phyloP scores from a whole-genome alignment of 2,888 invertebrate species.

The Nebria brevicollis region DNA sequence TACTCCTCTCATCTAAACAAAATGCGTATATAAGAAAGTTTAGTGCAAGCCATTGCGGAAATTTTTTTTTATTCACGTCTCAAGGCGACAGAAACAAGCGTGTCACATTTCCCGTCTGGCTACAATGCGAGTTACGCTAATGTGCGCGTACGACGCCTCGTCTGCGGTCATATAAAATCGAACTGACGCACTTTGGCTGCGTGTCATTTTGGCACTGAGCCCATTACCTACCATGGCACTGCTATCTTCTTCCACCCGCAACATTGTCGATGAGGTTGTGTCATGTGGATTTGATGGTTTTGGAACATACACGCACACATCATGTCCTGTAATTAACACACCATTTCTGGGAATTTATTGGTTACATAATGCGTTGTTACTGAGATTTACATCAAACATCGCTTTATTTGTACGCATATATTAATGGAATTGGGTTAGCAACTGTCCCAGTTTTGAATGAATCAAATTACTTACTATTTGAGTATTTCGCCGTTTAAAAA shows the following conservation, averaged over 20 bases:
- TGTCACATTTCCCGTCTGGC: neutral
- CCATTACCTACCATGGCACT: neutral
- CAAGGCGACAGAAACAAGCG: neutral
- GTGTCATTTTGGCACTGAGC: constrained; percentile 9
- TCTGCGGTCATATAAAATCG: constrained; percentile 14
- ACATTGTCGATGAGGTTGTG: constrained; percentile 1
- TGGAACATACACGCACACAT: neutral
- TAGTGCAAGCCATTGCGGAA: too few species aligned
- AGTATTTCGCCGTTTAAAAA: neutral
- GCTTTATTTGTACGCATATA: too few species aligned
- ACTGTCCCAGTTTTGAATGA: neutral
- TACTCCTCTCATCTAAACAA: too few species aligned
- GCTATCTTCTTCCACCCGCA: neutral
- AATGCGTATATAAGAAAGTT: too few species aligned
- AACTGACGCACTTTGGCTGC: constrained; percentile 15
- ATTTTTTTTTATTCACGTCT: constrained; percentile 9
- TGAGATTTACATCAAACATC: too few species aligned
- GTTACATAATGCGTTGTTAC: neutral
- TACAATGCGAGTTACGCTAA: neutral
- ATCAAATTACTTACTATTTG: neutral
- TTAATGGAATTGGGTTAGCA: too few species aligned
- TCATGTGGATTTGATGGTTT: neutral
- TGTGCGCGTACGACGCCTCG: neutral
- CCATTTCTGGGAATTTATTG: neutral
- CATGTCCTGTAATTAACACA: neutral